Base-by-base conservation (phyloP, 2,797 vertebrate species). In the Sardinella longiceps region DNA sequence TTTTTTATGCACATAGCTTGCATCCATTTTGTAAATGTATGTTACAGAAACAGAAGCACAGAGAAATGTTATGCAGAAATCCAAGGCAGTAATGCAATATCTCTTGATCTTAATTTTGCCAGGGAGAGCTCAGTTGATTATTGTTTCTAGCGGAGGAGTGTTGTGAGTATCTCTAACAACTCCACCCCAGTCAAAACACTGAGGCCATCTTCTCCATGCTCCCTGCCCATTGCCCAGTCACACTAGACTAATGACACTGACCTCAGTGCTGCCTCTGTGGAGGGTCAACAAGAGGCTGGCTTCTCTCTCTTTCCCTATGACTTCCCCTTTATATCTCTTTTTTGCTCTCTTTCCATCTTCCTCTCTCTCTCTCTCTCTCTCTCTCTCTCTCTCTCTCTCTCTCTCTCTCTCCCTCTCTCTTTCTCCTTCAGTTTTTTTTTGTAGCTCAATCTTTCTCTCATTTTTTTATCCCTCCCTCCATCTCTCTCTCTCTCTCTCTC, bases 371-470 rank as follows among this genome's bases (percentile, higher is more conserved):
- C 43, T 43, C 43, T 43, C 43, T 23, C 56, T 58, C 6, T 23
- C 9, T 25, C 50, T 46, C 90, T 81, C 80, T 60, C 84, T 85
- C 37, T 83, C 74, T 81, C 80, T 85, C 25, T 63, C 25, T n/a
- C 10, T 63, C 60, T 63, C 43, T 43, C 43, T 43, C 5, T 53
- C 20, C 51, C 12, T 3, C 56, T 20, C 10, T 25, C 50, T 46
- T 89, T 81, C 80, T 66, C 84, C 85, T 30, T 83, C 74, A 23
- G 5, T 23, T 60, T 60, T 81, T 74, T n/a, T n/a, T n/a, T n/a
- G n/a, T n/a, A n/a, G n/a, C n/a, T n/a, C n/a, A n/a, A n/a, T 70
- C 28, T 28, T 33, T 70, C 63, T 70, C 63, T 70, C 12, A 3
- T 30, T 28, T 30, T 5, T 28, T 28, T 30, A 14, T 28, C 37